These are phyloP conservation scores for Notechis scutatus DNA, from an alignment of 2,113 vertebrate genomes.

Conservation along the genomic window DNA sequence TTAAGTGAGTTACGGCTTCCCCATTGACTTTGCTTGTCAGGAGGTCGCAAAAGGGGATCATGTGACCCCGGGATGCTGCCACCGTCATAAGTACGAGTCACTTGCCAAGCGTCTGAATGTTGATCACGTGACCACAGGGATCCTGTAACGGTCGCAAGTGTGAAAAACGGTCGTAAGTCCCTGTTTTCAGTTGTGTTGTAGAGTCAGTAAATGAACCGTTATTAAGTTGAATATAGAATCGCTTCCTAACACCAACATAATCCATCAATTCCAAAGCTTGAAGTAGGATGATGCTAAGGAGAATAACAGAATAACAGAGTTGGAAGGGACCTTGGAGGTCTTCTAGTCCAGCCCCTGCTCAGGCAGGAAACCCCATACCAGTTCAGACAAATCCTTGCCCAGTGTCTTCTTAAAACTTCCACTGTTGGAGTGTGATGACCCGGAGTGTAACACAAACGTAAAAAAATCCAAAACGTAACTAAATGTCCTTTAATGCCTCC, in stretches of 20 bases:
- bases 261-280: constrained; percentile 3
- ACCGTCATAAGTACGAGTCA: background rate
- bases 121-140: too few relatives aligned
- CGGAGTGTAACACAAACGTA: too few relatives aligned
- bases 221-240: constrained; percentile 4
- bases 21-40: background rate
- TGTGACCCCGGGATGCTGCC: too few relatives aligned
- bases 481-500: too few relatives aligned
- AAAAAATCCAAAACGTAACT: too few relatives aligned
- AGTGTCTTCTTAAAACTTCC: background rate
- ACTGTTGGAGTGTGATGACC: background rate
- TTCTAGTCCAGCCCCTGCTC: too few relatives aligned
- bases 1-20: too few relatives aligned
- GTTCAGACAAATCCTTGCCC: background rate
- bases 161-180: background rate
- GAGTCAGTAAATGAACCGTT: background rate
- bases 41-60: background rate
- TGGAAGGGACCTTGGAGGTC: background rate
- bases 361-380: background rate
- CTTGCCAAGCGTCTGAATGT: too few relatives aligned
- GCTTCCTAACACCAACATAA: background rate
- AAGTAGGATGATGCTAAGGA: background rate
- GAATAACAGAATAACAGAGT: background rate
- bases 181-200: background rate
- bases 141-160: background rate